Evolutionary conservation across 1,140 invertebrate species (phyloP), one percentile per base, ranked within the genome.

Genomic region (Aphis craccivora): DNA sequence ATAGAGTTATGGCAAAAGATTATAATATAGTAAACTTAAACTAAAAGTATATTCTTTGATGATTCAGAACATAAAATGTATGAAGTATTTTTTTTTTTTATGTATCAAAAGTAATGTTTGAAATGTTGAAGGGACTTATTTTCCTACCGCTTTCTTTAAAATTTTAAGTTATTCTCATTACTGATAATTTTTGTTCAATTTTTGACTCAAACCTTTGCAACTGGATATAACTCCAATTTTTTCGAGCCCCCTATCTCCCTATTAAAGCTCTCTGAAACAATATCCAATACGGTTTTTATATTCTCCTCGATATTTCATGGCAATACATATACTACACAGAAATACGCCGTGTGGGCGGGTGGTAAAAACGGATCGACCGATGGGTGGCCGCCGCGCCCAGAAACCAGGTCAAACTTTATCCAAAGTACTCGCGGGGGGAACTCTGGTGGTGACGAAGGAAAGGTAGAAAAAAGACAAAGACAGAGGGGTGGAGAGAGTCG

Each of bases 341-440:
- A 87, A 35, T 51, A 48, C 40, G 23, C 55, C 0, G 76, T 93
- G 91, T 93, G 91, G 91, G 91, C 91, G 91, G 91, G 91, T 93
- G 91, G 91, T 86, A 51, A 84, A 90, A 93, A 93, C 91, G 76
- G 81, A 93, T 93, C 91, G 91, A 93, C 91, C 91, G 91, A 93
- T 93, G 91, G 91, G 91, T 93, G 91, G 91, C 91, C 81, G 91
- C 91, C 48, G 91, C 91, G 91, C 91, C 76, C 91, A 51, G 76
- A 93, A 93, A 93, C 76, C 91, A 93, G 91, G 91, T 93, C 91
- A 93, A 93, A 93, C 91, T 93, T 53, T 93, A 93, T 93, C 91
- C 91, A 84, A 93, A 93, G 91, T 84, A 37, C 81, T 76, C 67
- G 14, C 23, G 86, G 45, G 86, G 90, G 90, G 60, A 20, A 60